Conservation (phyloP, 2,888 invertebrate species). For the Drosophila antonietae region DNA sequence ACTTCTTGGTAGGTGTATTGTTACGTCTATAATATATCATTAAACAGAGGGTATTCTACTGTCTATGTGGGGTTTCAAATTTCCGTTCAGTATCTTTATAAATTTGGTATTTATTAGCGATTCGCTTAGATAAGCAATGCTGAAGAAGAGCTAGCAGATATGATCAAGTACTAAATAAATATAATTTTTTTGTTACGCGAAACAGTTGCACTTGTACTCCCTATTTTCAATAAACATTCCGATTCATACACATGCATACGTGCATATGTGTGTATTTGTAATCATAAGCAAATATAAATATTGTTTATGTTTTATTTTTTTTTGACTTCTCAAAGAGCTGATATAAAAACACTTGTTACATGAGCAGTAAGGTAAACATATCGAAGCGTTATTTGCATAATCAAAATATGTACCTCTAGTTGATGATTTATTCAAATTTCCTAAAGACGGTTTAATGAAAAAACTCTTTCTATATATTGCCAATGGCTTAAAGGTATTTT, state of each 20-base stretch:
- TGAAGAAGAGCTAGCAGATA: neutral
- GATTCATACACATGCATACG: neutral
- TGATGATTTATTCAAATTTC: neutral
- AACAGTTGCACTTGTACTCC: neutral
- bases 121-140: neutral
- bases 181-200: neutral
- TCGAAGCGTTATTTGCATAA: neutral
- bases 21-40: too few species aligned
- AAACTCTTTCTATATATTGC: neutral
- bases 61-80: neutral
- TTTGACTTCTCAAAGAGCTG: neutral
- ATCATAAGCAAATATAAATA: neutral
- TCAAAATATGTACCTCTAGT: neutral
- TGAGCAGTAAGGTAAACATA: neutral
- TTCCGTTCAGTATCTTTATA: neutral
- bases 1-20: too few species aligned
- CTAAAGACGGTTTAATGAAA: neutral
- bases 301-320: neutral
- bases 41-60: neutral
- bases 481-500: neutral
- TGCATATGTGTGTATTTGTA: too few species aligned
- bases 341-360: neutral
- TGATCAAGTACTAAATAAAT: slow-evolving; percentile 5
- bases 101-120: slow-evolving; percentile 3
- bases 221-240: neutral